phyloP scores from a whole-genome alignment of 1,140 invertebrate genomes.

The fruit fly (Drosophila melanogaster) region DNA sequence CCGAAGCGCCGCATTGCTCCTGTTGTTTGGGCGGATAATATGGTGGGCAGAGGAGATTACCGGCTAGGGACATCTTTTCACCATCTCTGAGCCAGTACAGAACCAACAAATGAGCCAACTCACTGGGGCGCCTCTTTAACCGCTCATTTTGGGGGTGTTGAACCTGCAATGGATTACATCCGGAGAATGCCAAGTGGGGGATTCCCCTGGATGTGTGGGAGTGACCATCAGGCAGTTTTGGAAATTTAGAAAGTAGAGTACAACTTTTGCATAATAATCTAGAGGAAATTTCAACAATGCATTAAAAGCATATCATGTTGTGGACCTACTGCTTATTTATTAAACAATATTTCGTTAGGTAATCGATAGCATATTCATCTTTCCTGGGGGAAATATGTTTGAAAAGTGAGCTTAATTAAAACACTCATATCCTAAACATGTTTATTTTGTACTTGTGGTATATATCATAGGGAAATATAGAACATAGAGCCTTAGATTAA shows the following conservation, averaged over 20 bases:
- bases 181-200: background rate
- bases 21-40: conserved; percentile 21
- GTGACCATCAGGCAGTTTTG: background rate
- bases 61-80: conserved; percentile 25
- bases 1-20: conserved; percentile 40
- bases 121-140: conserved; percentile 35
- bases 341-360: no score
- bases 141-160: conserved; percentile 40
- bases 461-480: background rate
- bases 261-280: no score
- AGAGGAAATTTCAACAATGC: no score
- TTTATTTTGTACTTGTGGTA: background rate
- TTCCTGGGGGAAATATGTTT: no score
- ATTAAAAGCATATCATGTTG: no score
- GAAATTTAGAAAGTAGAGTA: background rate
- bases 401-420: no score
- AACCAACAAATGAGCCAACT: conserved; percentile 59
- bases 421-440: no score
- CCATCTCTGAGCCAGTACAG: conserved; percentile 16
- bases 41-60: conserved; percentile 44
- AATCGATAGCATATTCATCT: no score
- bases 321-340: no score
- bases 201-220: background rate
- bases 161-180: conserved; percentile 11
- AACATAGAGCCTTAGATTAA: background rate